Evolutionary conservation across 1,140 invertebrate genomes (phyloP).

Genomic region (Arctopsyche grandis): DNA sequence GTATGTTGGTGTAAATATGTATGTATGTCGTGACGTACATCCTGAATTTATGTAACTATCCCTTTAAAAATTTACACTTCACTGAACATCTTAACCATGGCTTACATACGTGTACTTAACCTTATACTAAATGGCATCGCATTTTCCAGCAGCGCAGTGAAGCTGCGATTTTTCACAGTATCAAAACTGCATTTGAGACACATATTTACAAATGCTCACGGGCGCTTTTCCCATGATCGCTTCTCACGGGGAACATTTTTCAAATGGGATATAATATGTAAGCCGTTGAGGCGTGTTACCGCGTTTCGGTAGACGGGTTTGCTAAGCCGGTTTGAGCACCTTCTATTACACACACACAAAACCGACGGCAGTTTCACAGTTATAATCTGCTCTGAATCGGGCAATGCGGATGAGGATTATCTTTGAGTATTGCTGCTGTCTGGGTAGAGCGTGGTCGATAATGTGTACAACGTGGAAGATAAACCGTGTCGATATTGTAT

Average conservation of each 20-base stretch:
- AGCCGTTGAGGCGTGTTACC: no score
- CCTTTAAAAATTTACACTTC: no score
- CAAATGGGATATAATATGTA: neutral
- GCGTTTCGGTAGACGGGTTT: neutral
- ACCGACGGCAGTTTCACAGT: no score
- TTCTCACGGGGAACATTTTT: neutral
- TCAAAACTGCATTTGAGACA: constrained; percentile 25
- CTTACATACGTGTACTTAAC: no score
- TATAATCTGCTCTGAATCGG: neutral
- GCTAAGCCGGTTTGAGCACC: neutral
- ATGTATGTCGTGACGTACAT: no score
- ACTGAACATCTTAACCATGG: no score
- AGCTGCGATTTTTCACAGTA: neutral
- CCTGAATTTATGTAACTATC: no score
- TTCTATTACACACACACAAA: no score
- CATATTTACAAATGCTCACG: neutral
- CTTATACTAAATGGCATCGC: no score
- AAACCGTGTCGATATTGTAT: neutral
- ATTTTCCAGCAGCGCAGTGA: no score
- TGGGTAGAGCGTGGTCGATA: neutral
- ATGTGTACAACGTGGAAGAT: neutral
- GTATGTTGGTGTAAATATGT: no score
- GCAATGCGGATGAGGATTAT: neutral
- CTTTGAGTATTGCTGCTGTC: neutral
- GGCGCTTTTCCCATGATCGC: neutral